Percentiles rank a stretch among this genome's conserved stretches.
Conservation (phyloP, 2,113 vertebrate genomes). For the Burhinus oedicnemus region DNA sequence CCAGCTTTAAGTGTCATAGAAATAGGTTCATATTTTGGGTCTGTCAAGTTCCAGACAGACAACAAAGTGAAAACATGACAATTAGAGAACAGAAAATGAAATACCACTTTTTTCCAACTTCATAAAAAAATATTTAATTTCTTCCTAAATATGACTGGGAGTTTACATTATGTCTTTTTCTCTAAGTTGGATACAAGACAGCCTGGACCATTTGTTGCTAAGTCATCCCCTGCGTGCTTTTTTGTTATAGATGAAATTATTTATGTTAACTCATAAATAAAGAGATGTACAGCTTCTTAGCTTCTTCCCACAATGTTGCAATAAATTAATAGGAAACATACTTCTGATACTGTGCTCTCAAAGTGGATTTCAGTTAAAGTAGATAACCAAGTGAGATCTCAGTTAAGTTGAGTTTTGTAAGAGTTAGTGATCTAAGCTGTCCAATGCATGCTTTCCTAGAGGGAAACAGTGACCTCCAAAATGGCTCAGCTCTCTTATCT, state of each 20-base stretch:
- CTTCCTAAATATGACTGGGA: neutral
- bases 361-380: neutral
- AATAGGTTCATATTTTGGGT: neutral
- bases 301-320: neutral
- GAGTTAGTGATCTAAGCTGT: neutral
- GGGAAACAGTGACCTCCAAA: neutral
- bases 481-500: neutral
- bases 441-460: neutral
- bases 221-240: neutral
- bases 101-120: neutral
- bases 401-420: neutral
- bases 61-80: neutral
- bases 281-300: neutral
- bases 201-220: neutral
- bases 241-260: neutral
- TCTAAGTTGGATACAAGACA: neutral
- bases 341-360: neutral
- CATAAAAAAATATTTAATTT: neutral
- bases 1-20: neutral
- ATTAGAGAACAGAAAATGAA: conserved; percentile 1
- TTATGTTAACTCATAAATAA: neutral
- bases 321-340: neutral
- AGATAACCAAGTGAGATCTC: neutral
- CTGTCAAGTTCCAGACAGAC: neutral
- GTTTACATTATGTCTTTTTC: neutral